Base-by-base conservation (phyloP, 2,888 invertebrate species). In the Standfussiana lucernea region DNA sequence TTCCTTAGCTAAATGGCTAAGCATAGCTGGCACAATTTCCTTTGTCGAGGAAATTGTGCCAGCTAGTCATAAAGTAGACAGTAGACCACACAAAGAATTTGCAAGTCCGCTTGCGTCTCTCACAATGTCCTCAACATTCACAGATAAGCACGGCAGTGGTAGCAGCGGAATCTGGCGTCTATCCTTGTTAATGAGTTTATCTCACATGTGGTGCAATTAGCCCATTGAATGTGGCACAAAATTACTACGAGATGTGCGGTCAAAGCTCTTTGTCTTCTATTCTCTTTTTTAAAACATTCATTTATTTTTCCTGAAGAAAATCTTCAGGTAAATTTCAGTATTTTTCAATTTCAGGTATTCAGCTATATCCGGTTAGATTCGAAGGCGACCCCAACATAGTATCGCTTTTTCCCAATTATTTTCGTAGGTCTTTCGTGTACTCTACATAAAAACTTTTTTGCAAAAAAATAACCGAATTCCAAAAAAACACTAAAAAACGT, bases 171-270 rank as follows among this genome's bases (percentile, higher is more conserved):
- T 96, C 95, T 95, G 95, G 92, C 92, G 94, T 95, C 94, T 95
- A 96, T 96, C 96, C 95, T 96, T 94, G 96, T 94, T 96, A 96
- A 96, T 96, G 95, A 96, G 96, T 95, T 95, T 95, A 96, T 96
- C 96, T 95, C 96, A 95, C 92, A 94, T 94, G 94, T 95, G 90
- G 89, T 90, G 95, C 94, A 96, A 96, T 96, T 96, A 96, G 93
- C 91, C 92, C 93, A 92, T 92, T 93, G 93, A 94, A 96, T 96
- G 95, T 95, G 94, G 95, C 91, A 94, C 96, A 95, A 96, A 96
- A 94, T 93, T 91, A 90, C 90, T 92, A 86, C 82, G 91, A 91
- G 90, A 90, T 92, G 89, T 89, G 89, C 90, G 91, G 89, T 89
- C 90, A 92, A 92, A 93, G 89, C 88, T 90, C 90, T 91, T 92